Evolutionary conservation across 2,113 vertebrate genomes (phyloP).

Genomic region (Prunella himalayana): DNA sequence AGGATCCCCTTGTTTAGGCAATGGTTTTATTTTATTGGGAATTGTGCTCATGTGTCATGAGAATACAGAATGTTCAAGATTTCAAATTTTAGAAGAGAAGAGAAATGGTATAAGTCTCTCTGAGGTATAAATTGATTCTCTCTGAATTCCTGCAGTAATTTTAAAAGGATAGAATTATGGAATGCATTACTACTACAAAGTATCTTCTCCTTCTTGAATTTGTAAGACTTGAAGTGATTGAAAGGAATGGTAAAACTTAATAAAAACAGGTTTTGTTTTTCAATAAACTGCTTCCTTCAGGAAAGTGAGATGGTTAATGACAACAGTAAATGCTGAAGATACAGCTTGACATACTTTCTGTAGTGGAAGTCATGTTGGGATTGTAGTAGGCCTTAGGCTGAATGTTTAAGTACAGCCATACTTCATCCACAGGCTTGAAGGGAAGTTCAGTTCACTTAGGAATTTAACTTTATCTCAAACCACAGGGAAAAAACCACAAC

Average conservation of each 20-base stretch:
- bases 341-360: not conserved
- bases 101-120: not conserved
- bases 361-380: not conserved
- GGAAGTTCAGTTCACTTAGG: not conserved
- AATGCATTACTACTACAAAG: not conserved
- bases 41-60: not conserved
- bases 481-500: not conserved
- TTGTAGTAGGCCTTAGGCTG: not conserved
- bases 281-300: not conserved
- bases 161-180: not conserved
- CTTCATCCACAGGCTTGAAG: not conserved
- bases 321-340: not conserved
- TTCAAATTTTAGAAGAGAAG: not conserved
- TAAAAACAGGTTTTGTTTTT: not conserved
- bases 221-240: not conserved
- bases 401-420: not conserved
- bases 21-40: not conserved
- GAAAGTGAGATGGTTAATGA: not conserved
- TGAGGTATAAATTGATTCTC: not conserved
- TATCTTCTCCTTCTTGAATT: not conserved
- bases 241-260: not conserved
- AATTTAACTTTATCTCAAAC: constrained; percentile 9
- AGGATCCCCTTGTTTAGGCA: not conserved
- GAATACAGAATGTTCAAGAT: not conserved
- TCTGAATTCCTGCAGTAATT: not conserved